A percentile compares a stretch with the other conserved stretches of the same genome.
These are phyloP conservation scores for Orchesellides sinensis DNA, from an alignment of 2,888 invertebrate genomes.

Conservation along the genomic window DNA sequence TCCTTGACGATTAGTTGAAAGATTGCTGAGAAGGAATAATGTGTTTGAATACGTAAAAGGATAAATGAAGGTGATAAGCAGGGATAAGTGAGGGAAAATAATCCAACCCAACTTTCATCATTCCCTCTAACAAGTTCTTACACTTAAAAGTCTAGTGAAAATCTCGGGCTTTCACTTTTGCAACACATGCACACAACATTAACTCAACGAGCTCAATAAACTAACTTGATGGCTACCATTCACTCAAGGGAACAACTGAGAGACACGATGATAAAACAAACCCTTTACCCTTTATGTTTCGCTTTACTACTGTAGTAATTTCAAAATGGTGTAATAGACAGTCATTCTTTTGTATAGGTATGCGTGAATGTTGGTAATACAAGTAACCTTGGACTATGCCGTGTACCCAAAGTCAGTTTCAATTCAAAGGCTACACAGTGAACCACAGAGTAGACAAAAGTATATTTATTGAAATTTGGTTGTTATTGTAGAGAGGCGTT, in stretches of 20 bases:
- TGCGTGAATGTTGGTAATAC: neutral
- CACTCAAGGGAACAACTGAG: neutral
- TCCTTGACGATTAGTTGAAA: neutral
- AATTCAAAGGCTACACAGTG: too few relatives aligned
- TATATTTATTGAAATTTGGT: too few relatives aligned
- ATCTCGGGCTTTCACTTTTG: constrained; percentile 23
- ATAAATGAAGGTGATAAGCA: neutral
- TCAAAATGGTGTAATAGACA: neutral
- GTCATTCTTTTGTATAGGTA: too few relatives aligned
- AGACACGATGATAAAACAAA: constrained; percentile 6
- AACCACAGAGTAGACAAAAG: too few relatives aligned
- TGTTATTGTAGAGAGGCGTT: too few relatives aligned
- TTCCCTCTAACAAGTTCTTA: constrained; percentile 14
- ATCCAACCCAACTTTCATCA: constrained; percentile 37
- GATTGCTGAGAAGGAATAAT: neutral
- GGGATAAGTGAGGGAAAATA: neutral
- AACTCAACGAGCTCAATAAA: constrained; percentile 33
- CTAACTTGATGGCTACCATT: constrained; percentile 7
- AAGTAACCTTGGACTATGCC: neutral
- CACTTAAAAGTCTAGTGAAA: constrained; percentile 18
- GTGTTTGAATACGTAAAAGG: constrained; percentile 1
- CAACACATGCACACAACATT: neutral
- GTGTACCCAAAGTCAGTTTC: neutral
- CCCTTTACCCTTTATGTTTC: neutral
- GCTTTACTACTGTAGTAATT: neutral